These are phyloP conservation scores for Peromyscus polionotus DNA, from an alignment of 2,113 vertebrate genomes.

Conservation along the genomic window DNA sequence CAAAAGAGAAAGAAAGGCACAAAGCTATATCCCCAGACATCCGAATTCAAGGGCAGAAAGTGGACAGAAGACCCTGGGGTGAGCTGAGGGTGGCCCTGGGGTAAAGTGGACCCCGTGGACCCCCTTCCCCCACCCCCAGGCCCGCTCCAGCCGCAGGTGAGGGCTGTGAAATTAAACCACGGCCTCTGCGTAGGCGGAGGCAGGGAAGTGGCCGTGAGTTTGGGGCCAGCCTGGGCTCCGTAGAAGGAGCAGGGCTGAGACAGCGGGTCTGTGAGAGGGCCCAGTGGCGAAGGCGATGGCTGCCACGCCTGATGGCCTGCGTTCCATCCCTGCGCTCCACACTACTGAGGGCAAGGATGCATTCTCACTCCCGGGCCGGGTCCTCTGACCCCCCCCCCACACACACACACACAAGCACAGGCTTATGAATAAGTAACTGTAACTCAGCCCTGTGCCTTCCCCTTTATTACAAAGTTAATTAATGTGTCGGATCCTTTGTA, in stretches of 20 bases:
- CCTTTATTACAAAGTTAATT: not conserved
- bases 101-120: not conserved
- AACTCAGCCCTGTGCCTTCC: not conserved
- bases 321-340: not conserved
- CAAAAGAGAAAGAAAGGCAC: not conserved
- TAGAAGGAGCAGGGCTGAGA: not conserved
- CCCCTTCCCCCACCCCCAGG: too few relatives aligned
- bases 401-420: not conserved
- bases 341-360: not conserved
- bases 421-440: too few relatives aligned
- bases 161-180: not conserved
- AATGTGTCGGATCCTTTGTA: not conserved
- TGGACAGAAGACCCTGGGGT: not conserved
- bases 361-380: too few relatives aligned
- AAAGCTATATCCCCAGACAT: not conserved
- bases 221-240: not conserved
- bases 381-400: not conserved
- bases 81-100: not conserved
- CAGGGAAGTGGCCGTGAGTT: not conserved
- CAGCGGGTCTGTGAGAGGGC: not conserved
- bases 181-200: not conserved
- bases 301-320: not conserved
- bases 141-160: not conserved
- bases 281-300: too few relatives aligned
- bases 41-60: not conserved